Percentiles rank a stretch among this genome's conserved stretches.
phyloP scores from a whole-genome alignment of 2,113 vertebrate species.

The Lagopus muta region DNA sequence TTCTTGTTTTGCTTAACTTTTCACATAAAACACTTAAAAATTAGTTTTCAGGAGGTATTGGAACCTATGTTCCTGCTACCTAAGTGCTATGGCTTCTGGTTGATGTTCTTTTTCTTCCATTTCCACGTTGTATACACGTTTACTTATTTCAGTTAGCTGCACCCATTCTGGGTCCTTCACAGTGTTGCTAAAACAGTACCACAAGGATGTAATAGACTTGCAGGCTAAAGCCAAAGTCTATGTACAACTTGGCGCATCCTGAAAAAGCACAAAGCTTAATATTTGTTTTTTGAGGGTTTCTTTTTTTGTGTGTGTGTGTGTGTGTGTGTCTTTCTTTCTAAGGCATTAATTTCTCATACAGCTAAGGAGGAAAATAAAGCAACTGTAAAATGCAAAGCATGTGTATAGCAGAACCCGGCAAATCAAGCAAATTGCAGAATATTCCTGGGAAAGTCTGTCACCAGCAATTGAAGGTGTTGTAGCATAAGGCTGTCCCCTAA shows the following conservation, averaged over 20 bases:
- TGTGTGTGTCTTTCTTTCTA: fast-evolving
- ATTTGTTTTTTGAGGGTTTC: neutral
- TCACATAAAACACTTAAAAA: neutral
- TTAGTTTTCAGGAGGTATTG: neutral
- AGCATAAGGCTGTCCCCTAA: neutral
- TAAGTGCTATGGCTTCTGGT: neutral
- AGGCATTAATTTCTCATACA: neutral
- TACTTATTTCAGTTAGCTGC: neutral
- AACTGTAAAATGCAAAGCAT: neutral
- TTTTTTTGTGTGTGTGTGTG: neutral
- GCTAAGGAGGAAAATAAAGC: neutral
- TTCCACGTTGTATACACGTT: neutral
- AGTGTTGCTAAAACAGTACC: neutral
- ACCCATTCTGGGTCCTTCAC: neutral
- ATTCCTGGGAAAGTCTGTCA: neutral
- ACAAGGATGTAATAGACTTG: neutral
- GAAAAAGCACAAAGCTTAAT: neutral
- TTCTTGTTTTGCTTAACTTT: neutral
- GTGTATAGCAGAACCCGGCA: neutral
- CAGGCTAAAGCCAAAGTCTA: neutral
- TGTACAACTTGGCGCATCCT: neutral
- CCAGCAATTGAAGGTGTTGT: neutral
- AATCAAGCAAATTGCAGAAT: neutral
- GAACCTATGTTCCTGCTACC: neutral
- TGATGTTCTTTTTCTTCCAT: neutral